A percentile compares a stretch with the other conserved stretches of the same genome.
Conservation (phyloP, 2,113 vertebrate genomes). For the Tetrax tetrax region DNA sequence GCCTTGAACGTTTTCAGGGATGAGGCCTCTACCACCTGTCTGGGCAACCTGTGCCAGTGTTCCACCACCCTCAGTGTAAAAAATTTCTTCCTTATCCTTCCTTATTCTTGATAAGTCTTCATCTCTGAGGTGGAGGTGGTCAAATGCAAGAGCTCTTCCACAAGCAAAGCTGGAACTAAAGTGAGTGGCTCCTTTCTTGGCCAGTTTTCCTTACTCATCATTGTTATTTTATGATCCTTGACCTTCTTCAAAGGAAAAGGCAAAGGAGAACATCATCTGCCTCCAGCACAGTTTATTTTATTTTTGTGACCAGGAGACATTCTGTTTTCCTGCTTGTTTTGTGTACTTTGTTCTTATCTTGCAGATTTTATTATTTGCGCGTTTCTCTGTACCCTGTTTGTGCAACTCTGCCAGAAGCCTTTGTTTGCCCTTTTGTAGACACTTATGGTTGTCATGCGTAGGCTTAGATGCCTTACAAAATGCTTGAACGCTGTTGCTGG, state of each 20-base stretch:
- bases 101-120: not conserved
- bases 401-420: not conserved
- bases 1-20: no score
- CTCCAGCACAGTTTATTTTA: not conserved
- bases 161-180: not conserved
- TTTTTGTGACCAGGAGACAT: not conserved
- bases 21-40: no score
- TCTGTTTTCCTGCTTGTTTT: not conserved
- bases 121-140: not conserved
- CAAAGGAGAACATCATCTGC: not conserved
- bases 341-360: not conserved
- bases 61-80: not conserved
- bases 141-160: not conserved
- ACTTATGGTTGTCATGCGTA: fast-evolving
- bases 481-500: not conserved
- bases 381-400: not conserved
- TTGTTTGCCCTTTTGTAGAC: not conserved
- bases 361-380: not conserved
- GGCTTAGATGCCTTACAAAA: not conserved
- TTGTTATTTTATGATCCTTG: not conserved
- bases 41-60: not conserved
- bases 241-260: not conserved
- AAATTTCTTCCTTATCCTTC: not conserved
- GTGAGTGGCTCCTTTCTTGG: not conserved
- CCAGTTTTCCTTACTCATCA: not conserved